These are phyloP conservation scores for Scrobipalpa atriplicella DNA, from an alignment of 2,888 invertebrate species.

Conservation along the genomic window DNA sequence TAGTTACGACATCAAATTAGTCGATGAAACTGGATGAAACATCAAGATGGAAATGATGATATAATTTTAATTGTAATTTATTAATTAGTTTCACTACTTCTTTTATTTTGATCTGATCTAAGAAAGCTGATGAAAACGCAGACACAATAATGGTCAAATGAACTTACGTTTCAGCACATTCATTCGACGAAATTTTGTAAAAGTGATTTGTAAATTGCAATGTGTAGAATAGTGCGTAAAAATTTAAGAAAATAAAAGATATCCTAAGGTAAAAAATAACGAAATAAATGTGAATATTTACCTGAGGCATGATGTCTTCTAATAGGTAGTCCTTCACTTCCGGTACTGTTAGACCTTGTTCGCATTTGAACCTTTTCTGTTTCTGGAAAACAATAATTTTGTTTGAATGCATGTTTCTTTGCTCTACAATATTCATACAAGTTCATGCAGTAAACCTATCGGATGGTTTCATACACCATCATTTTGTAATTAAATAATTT, in stretches of 20 bases:
- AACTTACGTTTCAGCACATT: not conserved
- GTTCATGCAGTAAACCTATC: not conserved
- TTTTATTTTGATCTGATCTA: not conserved
- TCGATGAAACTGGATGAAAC: not conserved
- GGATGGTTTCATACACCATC: too few relatives aligned
- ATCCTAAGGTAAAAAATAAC: not conserved
- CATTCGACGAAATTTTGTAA: not conserved
- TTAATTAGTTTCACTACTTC: not conserved
- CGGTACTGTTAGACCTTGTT: conserved; percentile 81
- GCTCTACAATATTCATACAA: not conserved
- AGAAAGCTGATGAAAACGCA: conserved; percentile 18
- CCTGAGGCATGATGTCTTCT: conserved; percentile 83
- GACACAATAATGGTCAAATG: not conserved
- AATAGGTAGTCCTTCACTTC: conserved; percentile 82
- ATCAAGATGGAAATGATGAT: not conserved
- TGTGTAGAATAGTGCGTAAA: conserved; percentile 5
- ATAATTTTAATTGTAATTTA: not conserved
- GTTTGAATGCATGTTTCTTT: not conserved
- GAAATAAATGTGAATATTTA: conserved; percentile 41
- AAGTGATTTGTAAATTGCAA: not conserved
- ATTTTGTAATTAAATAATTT: too few relatives aligned
- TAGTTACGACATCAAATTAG: not conserved
- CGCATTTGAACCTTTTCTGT: conserved; percentile 81
- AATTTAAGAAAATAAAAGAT: not conserved
- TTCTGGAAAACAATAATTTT: conserved; percentile 56